Percentiles rank a stretch among this genome's conserved stretches.
Conservation (phyloP, 2,113 vertebrate species). For the Astur gentilis region DNA sequence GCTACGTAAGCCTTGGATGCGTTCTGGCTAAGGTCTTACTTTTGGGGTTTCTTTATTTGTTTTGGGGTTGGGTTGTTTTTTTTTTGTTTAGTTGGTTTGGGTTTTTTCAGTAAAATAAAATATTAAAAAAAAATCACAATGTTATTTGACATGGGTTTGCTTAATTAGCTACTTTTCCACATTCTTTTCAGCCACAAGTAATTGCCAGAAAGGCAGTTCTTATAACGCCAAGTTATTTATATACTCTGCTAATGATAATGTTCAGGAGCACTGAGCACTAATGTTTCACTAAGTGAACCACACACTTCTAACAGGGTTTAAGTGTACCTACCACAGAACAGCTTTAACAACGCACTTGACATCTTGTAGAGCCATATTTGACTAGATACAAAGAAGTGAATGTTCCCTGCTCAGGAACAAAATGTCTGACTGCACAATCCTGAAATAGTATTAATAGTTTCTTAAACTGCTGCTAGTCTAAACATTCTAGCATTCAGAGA, state of each 20-base stretch:
- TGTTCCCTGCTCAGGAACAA: background rate
- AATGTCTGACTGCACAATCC: background rate
- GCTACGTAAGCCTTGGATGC: background rate
- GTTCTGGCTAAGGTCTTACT: background rate
- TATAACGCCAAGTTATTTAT: background rate
- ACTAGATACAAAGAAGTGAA: background rate
- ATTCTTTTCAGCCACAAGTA: background rate
- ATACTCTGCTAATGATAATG: background rate
- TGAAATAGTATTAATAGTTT: background rate
- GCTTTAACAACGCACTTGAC: background rate
- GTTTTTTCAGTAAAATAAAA: background rate
- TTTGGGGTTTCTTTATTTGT: background rate
- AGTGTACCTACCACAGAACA: background rate
- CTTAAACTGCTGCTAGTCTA: background rate
- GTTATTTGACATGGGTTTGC: background rate
- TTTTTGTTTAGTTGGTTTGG: background rate
- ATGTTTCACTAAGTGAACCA: background rate
- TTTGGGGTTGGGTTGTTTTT: background rate
- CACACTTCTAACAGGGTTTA: background rate
- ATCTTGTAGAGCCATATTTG: background rate
- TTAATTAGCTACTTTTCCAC: background rate
- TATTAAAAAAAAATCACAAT: too few relatives aligned
- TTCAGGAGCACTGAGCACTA: background rate
- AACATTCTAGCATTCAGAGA: background rate
- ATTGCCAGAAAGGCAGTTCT: background rate